Evolutionary conservation across 2,113 vertebrate genomes (phyloP).

Genomic region (Falcunculus frontatus): DNA sequence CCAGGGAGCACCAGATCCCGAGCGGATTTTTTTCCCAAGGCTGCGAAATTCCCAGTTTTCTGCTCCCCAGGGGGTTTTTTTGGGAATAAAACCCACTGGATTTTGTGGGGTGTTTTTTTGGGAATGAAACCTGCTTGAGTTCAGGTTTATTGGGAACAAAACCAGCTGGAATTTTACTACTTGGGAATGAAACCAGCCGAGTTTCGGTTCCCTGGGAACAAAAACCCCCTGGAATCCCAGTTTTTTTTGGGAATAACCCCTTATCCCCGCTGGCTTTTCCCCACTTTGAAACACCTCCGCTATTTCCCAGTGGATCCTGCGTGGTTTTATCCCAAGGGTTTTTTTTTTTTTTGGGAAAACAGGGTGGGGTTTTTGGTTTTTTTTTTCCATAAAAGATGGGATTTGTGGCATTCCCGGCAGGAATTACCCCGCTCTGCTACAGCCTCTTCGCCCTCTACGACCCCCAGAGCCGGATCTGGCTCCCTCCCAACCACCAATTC

Average conservation of each 20-base stretch:
- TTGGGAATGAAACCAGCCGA: background rate
- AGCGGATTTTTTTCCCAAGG: background rate
- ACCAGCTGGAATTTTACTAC: background rate
- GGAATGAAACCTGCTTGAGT: background rate
- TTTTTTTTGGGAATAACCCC: background rate
- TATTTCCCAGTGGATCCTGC: background rate
- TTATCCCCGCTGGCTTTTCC: background rate
- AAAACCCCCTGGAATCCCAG: background rate
- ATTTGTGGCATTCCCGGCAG: constrained; percentile 30
- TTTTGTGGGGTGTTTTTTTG: background rate
- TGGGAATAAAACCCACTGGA: background rate
- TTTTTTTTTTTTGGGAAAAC: too few species aligned
- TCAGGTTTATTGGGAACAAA: background rate
- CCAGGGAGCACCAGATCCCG: background rate
- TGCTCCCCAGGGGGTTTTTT: background rate
- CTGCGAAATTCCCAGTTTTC: background rate
- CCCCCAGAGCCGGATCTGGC: constrained; percentile 75
- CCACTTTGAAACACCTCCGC: too few species aligned
- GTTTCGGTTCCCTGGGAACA: background rate
- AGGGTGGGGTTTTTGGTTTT: too few species aligned
- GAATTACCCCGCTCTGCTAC: constrained; percentile 84
- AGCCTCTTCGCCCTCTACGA: constrained; percentile 86
- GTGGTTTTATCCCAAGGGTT: too few species aligned
- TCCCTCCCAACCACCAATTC: constrained; percentile 85
- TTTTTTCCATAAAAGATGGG: rapidly evolving